Percentiles rank a stretch among this genome's conserved stretches.
These are phyloP conservation scores for Euspilapteryx auroguttella DNA, from an alignment of 2,888 invertebrate species.

Conservation along the genomic window DNA sequence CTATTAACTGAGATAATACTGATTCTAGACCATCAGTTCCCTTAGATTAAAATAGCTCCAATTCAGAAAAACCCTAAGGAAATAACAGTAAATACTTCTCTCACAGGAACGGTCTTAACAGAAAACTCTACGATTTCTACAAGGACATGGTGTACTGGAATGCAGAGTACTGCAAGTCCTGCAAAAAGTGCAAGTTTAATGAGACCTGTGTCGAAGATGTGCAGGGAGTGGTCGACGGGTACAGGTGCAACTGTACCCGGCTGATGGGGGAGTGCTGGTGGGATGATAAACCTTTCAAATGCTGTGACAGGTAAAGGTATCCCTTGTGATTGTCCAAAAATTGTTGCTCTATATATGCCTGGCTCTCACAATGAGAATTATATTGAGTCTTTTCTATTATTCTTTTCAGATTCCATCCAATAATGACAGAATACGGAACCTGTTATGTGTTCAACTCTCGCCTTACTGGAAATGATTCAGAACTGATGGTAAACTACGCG, in stretches of 20 bases:
- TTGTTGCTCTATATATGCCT: too few relatives aligned
- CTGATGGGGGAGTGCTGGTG: slow-evolving; percentile 37
- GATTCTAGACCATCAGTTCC: too few relatives aligned
- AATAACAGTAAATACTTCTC: slow-evolving; percentile 4
- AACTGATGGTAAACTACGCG: too few relatives aligned
- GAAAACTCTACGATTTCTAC: slow-evolving; percentile 17
- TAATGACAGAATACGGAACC: slow-evolving; percentile 34
- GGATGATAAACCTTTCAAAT: slow-evolving; percentile 22
- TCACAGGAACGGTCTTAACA: slow-evolving; percentile 20
- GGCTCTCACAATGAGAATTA: too few relatives aligned
- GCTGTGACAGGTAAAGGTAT: slow-evolving; percentile 41
- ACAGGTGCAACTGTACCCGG: slow-evolving; percentile 26
- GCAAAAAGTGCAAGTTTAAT: slow-evolving; percentile 22
- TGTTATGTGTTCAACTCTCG: slow-evolving; percentile 44
- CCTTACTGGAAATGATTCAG: slow-evolving; percentile 14
- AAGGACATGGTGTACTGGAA: slow-evolving; percentile 33
- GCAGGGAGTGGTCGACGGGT: slow-evolving; percentile 9
- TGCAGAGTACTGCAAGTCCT: slow-evolving; percentile 27
- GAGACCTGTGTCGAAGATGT: slow-evolving; percentile 13
- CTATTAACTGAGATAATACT: too few relatives aligned
- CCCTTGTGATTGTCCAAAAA: too few relatives aligned
- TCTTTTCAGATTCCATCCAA: slow-evolving; percentile 25
- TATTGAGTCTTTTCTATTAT: slow-evolving; percentile 4
- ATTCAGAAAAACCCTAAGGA: slow-evolving; percentile 2
- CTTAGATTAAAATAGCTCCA: too few relatives aligned